phyloP scores from a whole-genome alignment of 2,113 vertebrate genomes.

The Apaloderma vittatum region DNA sequence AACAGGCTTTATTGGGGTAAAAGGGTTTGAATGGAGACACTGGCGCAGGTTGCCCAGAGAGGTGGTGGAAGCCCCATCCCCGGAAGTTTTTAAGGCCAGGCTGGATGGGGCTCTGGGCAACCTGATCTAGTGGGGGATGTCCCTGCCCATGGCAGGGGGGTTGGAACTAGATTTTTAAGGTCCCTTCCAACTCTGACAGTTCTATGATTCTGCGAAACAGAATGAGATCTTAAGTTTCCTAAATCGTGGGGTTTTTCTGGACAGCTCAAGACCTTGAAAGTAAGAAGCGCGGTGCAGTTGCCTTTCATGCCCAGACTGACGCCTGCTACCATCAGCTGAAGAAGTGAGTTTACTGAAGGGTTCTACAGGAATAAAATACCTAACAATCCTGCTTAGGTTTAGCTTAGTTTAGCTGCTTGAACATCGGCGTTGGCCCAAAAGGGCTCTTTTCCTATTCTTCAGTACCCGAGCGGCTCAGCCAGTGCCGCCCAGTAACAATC shows the following conservation, averaged over 20 bases:
- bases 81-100: too few species aligned
- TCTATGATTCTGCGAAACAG: background rate
- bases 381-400: too few species aligned
- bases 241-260: accelerated
- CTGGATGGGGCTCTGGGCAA: too few species aligned
- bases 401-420: background rate
- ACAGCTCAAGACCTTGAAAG: background rate
- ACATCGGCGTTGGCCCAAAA: accelerated
- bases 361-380: background rate
- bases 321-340: background rate
- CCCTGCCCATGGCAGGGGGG: too few species aligned
- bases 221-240: background rate
- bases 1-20: background rate
- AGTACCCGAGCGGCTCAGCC: accelerated
- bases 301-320: background rate
- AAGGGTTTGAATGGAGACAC: background rate
- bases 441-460: accelerated
- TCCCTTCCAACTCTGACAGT: too few species aligned
- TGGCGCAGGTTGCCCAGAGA: too few species aligned
- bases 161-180: too few species aligned
- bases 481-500: background rate
- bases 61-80: too few species aligned
- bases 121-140: too few species aligned
- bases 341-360: background rate
- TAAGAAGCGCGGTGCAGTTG: background rate